Evolutionary conservation across 1,140 invertebrate genomes (phyloP).

Genomic region (Caenorhabditis remanei): DNA sequence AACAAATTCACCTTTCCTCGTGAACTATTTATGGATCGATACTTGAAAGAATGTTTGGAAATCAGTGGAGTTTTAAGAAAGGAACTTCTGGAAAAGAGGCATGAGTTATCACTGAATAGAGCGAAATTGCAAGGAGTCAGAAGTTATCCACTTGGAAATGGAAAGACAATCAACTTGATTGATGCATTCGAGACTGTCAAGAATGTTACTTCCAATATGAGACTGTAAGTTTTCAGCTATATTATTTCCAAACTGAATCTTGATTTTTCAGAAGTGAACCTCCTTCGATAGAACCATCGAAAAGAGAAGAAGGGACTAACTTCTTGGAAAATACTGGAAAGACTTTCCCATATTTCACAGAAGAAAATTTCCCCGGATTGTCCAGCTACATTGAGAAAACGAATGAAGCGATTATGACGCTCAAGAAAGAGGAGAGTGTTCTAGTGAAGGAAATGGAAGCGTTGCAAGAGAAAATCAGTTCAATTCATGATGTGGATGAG

Average conservation of each 20-base stretch:
- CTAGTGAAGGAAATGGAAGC: neutral
- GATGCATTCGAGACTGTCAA: neutral
- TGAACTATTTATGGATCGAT: conserved; percentile 25
- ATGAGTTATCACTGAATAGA: neutral
- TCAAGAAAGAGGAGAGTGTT: neutral
- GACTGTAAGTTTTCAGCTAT: neutral
- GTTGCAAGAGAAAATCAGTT: neutral
- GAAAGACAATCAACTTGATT: neutral
- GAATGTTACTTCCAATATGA: neutral
- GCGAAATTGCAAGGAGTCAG: neutral
- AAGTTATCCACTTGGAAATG: neutral
- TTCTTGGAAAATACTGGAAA: too few relatives aligned
- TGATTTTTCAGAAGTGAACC: neutral
- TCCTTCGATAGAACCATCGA: too few relatives aligned
- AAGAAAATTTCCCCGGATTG: too few relatives aligned
- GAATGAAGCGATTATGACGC: too few relatives aligned
- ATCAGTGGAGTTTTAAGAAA: too few relatives aligned
- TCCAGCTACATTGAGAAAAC: too few relatives aligned
- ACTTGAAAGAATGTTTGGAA: neutral
- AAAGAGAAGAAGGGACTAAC: too few relatives aligned
- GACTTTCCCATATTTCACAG: too few relatives aligned
- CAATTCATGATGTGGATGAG: neutral
- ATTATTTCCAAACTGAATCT: too few relatives aligned
- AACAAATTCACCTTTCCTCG: neutral
- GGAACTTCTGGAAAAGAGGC: neutral